Percentiles rank a stretch among this genome's conserved stretches.
phyloP scores from a whole-genome alignment of 2,113 vertebrate genomes.

The Lepisosteus osseus region DNA sequence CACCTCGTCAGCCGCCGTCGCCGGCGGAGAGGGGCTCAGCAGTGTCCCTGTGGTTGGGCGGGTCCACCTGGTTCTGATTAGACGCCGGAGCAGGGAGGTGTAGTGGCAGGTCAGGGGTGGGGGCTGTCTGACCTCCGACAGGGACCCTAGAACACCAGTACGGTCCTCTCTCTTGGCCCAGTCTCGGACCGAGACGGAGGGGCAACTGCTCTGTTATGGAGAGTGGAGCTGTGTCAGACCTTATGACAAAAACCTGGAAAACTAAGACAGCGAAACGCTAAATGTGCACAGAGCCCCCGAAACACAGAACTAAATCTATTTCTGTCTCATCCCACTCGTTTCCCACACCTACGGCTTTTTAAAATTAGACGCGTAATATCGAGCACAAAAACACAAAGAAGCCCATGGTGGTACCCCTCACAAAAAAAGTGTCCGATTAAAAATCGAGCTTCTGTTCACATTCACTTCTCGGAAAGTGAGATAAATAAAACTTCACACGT shows the following conservation, averaged over 20 bases:
- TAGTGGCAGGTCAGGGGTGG: slow-evolving; percentile 41
- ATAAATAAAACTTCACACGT: no score
- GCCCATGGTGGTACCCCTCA: no score
- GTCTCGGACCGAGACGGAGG: background rate
- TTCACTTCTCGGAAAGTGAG: no score
- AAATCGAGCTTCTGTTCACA: no score
- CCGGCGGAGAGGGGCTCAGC: no score
- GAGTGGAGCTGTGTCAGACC: background rate
- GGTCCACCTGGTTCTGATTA: slow-evolving; percentile 56
- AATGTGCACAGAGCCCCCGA: slow-evolving; percentile 1
- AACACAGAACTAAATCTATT: slow-evolving; percentile 1
- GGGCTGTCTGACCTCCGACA: slow-evolving; percentile 32
- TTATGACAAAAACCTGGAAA: background rate
- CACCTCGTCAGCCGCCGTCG: background rate
- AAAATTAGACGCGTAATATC: background rate
- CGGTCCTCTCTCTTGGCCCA: background rate
- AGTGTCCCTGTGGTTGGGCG: slow-evolving; percentile 31
- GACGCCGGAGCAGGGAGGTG: slow-evolving; percentile 45
- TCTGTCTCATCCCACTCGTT: background rate
- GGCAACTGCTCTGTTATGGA: background rate
- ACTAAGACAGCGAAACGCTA: background rate
- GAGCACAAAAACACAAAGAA: no score
- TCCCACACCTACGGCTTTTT: slow-evolving; percentile 23
- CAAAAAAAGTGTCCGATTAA: no score
- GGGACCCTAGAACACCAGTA: background rate